phyloP scores from a whole-genome alignment of 2,113 vertebrate species.

The Indicator indicator region DNA sequence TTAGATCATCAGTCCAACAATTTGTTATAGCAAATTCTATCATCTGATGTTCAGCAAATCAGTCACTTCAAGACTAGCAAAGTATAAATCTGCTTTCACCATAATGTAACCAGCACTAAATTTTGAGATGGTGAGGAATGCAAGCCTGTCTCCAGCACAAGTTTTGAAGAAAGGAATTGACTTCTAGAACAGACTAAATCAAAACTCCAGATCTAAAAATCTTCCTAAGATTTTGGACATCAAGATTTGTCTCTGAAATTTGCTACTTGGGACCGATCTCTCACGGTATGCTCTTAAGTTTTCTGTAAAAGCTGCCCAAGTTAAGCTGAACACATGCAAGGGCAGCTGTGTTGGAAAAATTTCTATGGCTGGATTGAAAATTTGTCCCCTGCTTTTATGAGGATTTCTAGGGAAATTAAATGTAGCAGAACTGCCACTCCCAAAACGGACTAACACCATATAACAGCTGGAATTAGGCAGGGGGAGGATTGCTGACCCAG shows the following conservation, averaged over 20 bases:
- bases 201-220: not conserved
- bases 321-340: not conserved
- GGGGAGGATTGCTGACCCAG: not conserved
- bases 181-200: not conserved
- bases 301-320: not conserved
- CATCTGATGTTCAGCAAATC: conserved; percentile 30
- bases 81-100: conserved; percentile 30
- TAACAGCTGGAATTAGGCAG: not conserved
- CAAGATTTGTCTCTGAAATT: not conserved
- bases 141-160: not conserved
- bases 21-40: conserved; percentile 24
- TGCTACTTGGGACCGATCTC: not conserved
- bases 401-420: conserved; percentile 14
- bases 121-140: not conserved
- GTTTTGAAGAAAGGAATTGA: not conserved
- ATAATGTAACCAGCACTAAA: conserved; percentile 8
- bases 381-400: not conserved
- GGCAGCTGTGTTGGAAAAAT: not conserved
- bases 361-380: not conserved
- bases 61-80: not conserved
- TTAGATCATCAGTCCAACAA: conserved; percentile 6
- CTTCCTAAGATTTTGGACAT: not conserved
- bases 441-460: accelerated
- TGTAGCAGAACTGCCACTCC: not conserved
- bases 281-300: not conserved